Percentiles rank a stretch among this genome's conserved stretches.
Evolutionary conservation across 1,140 invertebrate genomes (phyloP).

Genomic region (Prorops nasuta): DNA sequence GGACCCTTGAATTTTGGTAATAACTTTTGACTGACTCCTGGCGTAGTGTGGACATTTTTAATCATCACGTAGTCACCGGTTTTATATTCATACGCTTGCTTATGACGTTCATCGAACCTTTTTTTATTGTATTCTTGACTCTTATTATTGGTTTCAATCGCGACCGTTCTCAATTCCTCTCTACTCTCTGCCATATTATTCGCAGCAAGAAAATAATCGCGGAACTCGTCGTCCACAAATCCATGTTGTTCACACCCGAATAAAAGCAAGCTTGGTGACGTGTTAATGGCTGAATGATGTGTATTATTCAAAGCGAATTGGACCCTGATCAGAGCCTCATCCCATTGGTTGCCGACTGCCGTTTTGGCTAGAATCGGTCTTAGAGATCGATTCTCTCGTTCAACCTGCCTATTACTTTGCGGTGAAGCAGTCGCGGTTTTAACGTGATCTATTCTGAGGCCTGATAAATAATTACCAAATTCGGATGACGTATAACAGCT

Average conservation of each 20-base stretch:
- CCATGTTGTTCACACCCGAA: conserved; percentile 1
- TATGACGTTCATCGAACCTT: not conserved
- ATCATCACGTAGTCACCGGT: conserved; percentile 1
- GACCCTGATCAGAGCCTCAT: not conserved
- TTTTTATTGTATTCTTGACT: not conserved
- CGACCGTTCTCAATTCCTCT: not conserved
- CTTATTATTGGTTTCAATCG: not conserved
- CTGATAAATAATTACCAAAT: not conserved
- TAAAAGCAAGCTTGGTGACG: not conserved
- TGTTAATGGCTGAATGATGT: not conserved
- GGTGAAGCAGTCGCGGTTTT: not conserved
- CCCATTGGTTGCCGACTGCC: not conserved
- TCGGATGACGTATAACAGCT: conserved; percentile 1
- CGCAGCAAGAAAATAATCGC: not conserved
- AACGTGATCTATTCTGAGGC: not conserved
- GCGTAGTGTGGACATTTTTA: conserved; percentile 3
- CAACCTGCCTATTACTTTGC: conserved; percentile 1
- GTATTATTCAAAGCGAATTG: conserved; percentile 10
- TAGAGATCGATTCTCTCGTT: conserved; percentile 5
- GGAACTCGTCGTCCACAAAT: not conserved
- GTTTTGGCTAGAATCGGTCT: conserved; percentile 8
- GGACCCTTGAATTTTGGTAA: conserved; percentile 6
- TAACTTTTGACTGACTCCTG: conserved; percentile 3
- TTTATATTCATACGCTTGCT: not conserved
- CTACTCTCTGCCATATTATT: not conserved